Evolutionary conservation across 2,888 invertebrate species (phyloP).

Genomic region (Brachypalpus laphriformis): DNA sequence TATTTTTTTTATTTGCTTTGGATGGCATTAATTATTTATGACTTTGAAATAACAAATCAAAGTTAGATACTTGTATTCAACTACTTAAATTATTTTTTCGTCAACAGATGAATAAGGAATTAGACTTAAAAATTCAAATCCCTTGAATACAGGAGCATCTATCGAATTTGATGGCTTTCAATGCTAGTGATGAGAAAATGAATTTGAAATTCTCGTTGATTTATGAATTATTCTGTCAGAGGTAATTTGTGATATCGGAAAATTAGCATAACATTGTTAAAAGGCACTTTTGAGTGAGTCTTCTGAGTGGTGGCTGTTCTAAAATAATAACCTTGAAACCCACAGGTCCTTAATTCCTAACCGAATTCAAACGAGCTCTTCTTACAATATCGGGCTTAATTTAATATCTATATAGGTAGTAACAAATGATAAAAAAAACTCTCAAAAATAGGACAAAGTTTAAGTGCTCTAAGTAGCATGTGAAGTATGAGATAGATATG

Average conservation of each 20-base stretch:
- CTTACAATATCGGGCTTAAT: too few relatives aligned
- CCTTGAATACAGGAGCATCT: not conserved
- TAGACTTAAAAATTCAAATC: not conserved
- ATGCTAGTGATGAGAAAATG: not conserved
- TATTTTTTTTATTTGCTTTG: not conserved
- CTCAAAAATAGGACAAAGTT: too few relatives aligned
- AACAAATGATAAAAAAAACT: too few relatives aligned
- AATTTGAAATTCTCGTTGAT: not conserved
- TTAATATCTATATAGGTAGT: too few relatives aligned
- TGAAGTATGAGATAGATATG: too few relatives aligned
- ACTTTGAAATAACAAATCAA: conserved; percentile 26
- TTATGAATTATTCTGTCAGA: not conserved
- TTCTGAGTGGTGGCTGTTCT: not conserved
- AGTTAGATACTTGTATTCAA: conserved; percentile 2
- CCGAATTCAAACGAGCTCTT: too few relatives aligned
- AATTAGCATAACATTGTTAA: not conserved
- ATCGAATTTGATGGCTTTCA: not conserved
- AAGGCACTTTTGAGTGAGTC: not conserved
- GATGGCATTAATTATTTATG: conserved; percentile 18
- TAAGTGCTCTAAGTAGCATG: too few relatives aligned
- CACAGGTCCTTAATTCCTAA: too few relatives aligned
- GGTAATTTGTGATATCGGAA: not conserved
- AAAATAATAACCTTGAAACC: too few relatives aligned
- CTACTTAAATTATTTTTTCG: conserved; percentile 5
- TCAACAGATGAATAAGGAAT: conserved; percentile 7